A percentile compares a stretch with the other conserved stretches of the same genome.
Evolutionary conservation across 2,113 vertebrate genomes (phyloP).

Genomic region (Sakesphorus luctuosus): DNA sequence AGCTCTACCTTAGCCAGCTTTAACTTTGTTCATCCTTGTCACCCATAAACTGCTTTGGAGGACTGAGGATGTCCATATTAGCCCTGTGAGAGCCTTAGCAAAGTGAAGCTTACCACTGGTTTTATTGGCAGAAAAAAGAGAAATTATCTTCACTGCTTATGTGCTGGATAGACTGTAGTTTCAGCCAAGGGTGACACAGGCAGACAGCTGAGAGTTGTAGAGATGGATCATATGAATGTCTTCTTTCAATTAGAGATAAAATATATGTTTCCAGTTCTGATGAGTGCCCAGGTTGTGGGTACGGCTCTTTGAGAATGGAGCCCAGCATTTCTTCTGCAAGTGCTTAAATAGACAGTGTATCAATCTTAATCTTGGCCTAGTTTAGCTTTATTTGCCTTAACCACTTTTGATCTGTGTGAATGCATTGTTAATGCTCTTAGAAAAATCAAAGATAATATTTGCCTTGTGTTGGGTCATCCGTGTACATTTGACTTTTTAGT

Average conservation of each 20-base stretch:
- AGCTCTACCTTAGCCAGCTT: not conserved
- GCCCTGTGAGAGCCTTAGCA: not conserved
- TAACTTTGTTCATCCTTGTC: not conserved
- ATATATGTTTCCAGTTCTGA: not conserved
- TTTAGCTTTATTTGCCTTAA: constrained; percentile 48
- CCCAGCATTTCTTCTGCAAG: not conserved
- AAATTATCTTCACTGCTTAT: not conserved
- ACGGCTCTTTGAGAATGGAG: not conserved
- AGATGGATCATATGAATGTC: not conserved
- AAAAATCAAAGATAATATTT: not conserved
- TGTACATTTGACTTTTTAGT: constrained; percentile 4
- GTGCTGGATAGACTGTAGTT: not conserved
- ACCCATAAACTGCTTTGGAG: not conserved
- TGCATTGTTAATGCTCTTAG: not conserved
- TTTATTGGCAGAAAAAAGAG: not conserved
- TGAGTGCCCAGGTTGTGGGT: not conserved
- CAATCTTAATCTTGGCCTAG: not conserved
- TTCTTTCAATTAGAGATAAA: not conserved
- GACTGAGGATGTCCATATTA: not conserved
- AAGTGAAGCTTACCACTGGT: not conserved
- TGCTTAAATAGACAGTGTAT: not conserved
- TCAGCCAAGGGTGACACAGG: not conserved
- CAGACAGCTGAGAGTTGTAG: not conserved
- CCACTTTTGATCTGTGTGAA: not conserved
- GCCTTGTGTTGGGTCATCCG: not conserved